Percentiles rank a stretch among this genome's conserved stretches.
Conservation (phyloP, 2,888 invertebrate genomes). For the Drosophila phalerata region DNA sequence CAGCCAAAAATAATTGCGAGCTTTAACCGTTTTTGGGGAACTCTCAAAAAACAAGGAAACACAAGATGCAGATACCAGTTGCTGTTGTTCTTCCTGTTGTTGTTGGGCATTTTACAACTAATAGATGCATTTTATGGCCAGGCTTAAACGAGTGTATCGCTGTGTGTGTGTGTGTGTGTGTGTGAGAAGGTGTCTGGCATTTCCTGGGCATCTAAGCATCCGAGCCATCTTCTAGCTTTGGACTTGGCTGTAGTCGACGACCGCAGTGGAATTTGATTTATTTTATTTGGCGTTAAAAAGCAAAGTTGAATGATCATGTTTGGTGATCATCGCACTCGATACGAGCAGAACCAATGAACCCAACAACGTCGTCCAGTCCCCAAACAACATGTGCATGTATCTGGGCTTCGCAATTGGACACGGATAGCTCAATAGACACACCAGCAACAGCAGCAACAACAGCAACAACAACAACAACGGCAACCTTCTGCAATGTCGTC, state of each 20-base stretch:
- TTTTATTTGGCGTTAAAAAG: slow-evolving; percentile 83
- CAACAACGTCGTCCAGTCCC: slow-evolving; percentile 24
- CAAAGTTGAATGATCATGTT: slow-evolving; percentile 80
- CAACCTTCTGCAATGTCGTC: slow-evolving; percentile 44
- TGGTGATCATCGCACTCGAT: slow-evolving; percentile 73
- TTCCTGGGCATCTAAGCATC: slow-evolving; percentile 39
- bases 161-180: slow-evolving; percentile 15
- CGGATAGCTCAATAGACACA: slow-evolving; percentile 80
- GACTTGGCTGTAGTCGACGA: slow-evolving; percentile 64
- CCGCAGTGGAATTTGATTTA: slow-evolving; percentile 80
- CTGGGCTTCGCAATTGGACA: slow-evolving; percentile 78
- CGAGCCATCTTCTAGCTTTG: slow-evolving; percentile 18
- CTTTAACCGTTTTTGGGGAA: slow-evolving; percentile 57
- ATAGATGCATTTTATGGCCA: slow-evolving; percentile 61
- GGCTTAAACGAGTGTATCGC: background rate
- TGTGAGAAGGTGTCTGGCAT: slow-evolving; percentile 57
- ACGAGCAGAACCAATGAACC: slow-evolving; percentile 66
- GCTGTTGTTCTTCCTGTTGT: slow-evolving; percentile 11
- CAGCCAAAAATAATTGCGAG: slow-evolving; percentile 57
- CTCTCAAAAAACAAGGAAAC: slow-evolving; percentile 7
- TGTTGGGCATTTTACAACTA: slow-evolving; percentile 42
- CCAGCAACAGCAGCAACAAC: slow-evolving; percentile 36
- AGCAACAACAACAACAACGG: slow-evolving; percentile 24
- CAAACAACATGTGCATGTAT: slow-evolving; percentile 64
- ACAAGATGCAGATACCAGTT: slow-evolving; percentile 49